Evolutionary conservation across 2,888 invertebrate genomes (phyloP).

Genomic region (Theristus sp.): DNA sequence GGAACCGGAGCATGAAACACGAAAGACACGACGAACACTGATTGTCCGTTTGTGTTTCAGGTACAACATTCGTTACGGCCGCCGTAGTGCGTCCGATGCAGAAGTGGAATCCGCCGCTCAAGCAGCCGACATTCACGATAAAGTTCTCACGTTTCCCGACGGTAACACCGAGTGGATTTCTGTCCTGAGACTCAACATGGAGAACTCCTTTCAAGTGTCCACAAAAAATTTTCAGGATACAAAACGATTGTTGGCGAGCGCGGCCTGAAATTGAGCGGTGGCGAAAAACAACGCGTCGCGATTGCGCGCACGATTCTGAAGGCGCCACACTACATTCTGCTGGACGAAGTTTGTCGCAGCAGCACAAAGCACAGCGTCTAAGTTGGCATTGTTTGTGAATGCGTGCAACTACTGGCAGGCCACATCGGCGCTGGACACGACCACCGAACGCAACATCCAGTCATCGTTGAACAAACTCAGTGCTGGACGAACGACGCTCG

Average conservation of each 20-base stretch:
- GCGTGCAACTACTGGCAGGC: conserved; percentile 21
- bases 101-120: conserved; percentile 48
- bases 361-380: too few species aligned
- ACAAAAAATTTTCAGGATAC: not conserved
- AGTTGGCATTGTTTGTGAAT: not conserved
- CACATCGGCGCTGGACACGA: conserved; percentile 71
- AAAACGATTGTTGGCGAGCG: conserved; percentile 39
- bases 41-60: too few species aligned
- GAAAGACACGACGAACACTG: too few species aligned
- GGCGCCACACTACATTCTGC: conserved; percentile 60
- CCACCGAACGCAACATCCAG: conserved; percentile 76
- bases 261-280: conserved; percentile 80
- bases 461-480: conserved; percentile 42
- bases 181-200: not conserved
- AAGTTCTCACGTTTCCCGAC: conserved; percentile 73
- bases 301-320: conserved; percentile 44
- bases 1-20: too few species aligned
- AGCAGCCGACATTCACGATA: conserved; percentile 79
- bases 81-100: not conserved
- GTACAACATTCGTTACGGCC: conserved; percentile 82
- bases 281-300: conserved; percentile 90
- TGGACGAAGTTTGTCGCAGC: conserved; percentile 53
- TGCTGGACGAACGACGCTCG: conserved; percentile 67
- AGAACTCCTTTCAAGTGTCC: not conserved
- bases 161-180: conserved; percentile 30